Evolutionary conservation across 1,140 invertebrate species (phyloP).

Genomic region (Heliconius himera): DNA sequence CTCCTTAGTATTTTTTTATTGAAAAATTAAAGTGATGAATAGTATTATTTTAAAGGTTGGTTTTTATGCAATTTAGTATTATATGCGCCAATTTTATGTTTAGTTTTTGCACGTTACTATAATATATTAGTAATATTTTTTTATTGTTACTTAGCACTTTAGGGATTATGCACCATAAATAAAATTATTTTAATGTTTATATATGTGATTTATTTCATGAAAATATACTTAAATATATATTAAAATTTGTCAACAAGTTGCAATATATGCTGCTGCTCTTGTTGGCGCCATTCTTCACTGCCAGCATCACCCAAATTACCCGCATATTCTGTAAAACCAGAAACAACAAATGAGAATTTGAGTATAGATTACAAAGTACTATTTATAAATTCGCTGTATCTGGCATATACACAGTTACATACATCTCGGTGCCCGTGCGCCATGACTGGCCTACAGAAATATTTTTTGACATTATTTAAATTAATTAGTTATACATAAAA

Average conservation of each 20-base stretch:
- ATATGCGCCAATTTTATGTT: background rate
- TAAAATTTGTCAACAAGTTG: slow-evolving; percentile 97
- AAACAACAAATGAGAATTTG: background rate
- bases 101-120: background rate
- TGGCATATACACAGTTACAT: too few relatives aligned
- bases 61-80: slow-evolving; percentile 9
- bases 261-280: slow-evolving; percentile 95
- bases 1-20: background rate
- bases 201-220: slow-evolving; percentile 20
- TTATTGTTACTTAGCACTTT: slow-evolving; percentile 4
- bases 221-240: slow-evolving; percentile 10
- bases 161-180: slow-evolving; percentile 38
- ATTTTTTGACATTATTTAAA: too few relatives aligned
- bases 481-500: too few relatives aligned
- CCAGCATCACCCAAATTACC: slow-evolving; percentile 96
- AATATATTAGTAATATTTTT: slow-evolving; percentile 5
- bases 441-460: too few relatives aligned
- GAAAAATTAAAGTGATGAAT: background rate
- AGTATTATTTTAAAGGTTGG: background rate
- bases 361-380: background rate
- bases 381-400: too few relatives aligned
- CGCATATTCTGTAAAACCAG: slow-evolving; percentile 90
- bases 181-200: slow-evolving; percentile 39
- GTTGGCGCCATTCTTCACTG: slow-evolving; percentile 89
- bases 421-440: too few relatives aligned